Evolutionary conservation across 2,888 invertebrate genomes (phyloP).

Genomic region (Melieria picta): DNA sequence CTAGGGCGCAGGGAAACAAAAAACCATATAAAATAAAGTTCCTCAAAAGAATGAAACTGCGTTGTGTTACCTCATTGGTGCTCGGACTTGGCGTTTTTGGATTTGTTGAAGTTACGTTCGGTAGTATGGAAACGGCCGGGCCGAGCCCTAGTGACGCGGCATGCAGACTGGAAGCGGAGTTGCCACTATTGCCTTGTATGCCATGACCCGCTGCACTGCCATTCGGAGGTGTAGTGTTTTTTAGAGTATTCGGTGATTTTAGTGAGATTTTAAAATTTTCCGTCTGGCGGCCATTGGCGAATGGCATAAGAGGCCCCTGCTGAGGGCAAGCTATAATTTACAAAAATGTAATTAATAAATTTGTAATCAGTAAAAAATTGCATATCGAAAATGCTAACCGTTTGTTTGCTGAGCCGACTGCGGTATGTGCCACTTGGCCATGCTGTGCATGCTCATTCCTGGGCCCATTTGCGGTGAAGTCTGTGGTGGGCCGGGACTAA

Average conservation of each 20-base stretch:
- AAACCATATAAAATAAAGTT: neutral
- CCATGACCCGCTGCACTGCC: slow-evolving; percentile 49
- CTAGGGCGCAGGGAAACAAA: slow-evolving; percentile 42
- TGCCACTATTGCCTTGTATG: slow-evolving; percentile 41
- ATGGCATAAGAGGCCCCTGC: slow-evolving; percentile 64
- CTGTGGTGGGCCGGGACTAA: slow-evolving; percentile 67
- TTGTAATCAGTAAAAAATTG: slow-evolving; percentile 8
- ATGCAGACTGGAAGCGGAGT: slow-evolving; percentile 46
- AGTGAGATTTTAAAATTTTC: slow-evolving; percentile 67
- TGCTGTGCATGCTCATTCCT: slow-evolving; percentile 58
- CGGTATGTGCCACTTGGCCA: slow-evolving; percentile 81
- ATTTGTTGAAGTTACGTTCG: slow-evolving; percentile 77
- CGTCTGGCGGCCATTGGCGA: slow-evolving; percentile 64
- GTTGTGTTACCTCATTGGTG: slow-evolving; percentile 69
- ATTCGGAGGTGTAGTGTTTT: slow-evolving; percentile 62
- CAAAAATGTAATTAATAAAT: neutral
- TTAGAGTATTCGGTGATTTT: slow-evolving; percentile 65
- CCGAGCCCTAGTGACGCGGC: slow-evolving; percentile 57
- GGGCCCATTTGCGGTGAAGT: slow-evolving; percentile 63
- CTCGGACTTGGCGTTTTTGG: slow-evolving; percentile 87
- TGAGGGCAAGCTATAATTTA: slow-evolving; percentile 56
- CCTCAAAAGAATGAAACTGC: slow-evolving; percentile 9
- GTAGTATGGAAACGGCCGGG: slow-evolving; percentile 61
- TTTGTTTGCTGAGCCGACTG: slow-evolving; percentile 66
- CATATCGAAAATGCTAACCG: slow-evolving; percentile 57